A percentile compares a stretch with the other conserved stretches of the same genome.
These are phyloP conservation scores for Latrodectus elegans DNA, from an alignment of 2,888 invertebrate genomes.

Conservation along the genomic window DNA sequence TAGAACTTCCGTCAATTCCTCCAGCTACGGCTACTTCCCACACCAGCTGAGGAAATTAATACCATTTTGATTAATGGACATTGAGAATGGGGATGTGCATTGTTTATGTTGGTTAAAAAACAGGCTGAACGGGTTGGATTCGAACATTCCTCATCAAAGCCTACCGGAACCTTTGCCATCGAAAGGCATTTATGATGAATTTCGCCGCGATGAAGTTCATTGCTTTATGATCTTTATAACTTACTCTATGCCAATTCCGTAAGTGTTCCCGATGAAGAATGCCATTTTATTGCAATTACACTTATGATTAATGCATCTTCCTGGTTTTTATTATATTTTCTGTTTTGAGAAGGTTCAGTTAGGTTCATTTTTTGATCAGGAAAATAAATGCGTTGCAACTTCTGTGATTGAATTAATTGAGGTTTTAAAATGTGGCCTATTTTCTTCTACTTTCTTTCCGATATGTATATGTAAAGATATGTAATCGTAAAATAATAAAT, in stretches of 20 bases:
- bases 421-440: too few species aligned
- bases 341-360: neutral
- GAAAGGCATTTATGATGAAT: neutral
- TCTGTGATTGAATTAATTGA: too few species aligned
- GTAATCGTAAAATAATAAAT: too few species aligned
- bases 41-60: neutral
- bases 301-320: too few species aligned
- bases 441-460: too few species aligned
- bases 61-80: slow-evolving; percentile 5
- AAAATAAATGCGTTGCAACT: too few species aligned
- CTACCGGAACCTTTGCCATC: neutral
- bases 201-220: neutral
- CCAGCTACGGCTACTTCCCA: neutral
- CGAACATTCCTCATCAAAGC: neutral
- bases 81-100: neutral
- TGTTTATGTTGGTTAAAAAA: neutral
- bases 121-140: neutral
- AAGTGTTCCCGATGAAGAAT: too few species aligned
- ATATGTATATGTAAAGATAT: too few species aligned
- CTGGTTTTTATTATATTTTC: too few species aligned
- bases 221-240: neutral
- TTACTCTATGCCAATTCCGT: neutral
- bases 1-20: neutral
- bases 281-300: too few species aligned
- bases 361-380: too few species aligned